Conservation (phyloP, 2,888 invertebrate genomes). For the Troglohyphantes excavatus region DNA sequence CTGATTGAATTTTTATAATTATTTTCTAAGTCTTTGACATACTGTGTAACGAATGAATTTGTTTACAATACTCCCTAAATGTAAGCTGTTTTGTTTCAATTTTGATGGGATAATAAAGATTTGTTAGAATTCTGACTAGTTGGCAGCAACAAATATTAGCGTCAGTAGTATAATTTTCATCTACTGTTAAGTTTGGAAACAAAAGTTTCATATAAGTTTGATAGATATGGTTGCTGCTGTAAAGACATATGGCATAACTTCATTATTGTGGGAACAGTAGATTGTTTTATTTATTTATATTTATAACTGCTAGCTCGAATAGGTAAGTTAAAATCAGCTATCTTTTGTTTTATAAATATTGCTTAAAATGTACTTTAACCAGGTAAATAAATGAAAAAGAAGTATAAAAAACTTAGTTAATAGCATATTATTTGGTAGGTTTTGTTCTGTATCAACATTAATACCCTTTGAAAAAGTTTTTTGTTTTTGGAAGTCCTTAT, state of each 20-base stretch:
- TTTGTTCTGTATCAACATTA: too few relatives aligned
- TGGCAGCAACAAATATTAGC: constrained; percentile 57
- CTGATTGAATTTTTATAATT: constrained; percentile 24
- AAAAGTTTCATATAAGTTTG: not conserved
- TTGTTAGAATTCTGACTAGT: not conserved
- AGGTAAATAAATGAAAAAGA: too few relatives aligned
- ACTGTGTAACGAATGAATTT: not conserved
- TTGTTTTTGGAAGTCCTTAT: too few relatives aligned
- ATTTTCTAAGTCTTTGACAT: not conserved
- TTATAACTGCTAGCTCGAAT: not conserved
- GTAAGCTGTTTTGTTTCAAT: constrained; percentile 1
- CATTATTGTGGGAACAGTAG: not conserved
- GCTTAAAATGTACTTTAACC: too few relatives aligned
- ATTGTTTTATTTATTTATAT: not conserved
- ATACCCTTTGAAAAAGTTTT: too few relatives aligned
- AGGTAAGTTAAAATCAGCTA: not conserved
- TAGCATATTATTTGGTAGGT: too few relatives aligned
- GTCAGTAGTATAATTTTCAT: constrained; percentile 31
- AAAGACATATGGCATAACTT: constrained; percentile 13
- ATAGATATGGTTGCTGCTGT: not conserved
- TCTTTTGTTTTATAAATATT: too few relatives aligned
- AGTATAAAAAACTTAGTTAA: too few relatives aligned
- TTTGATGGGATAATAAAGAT: not conserved
- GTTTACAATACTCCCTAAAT: not conserved
- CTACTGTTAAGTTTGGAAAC: not conserved